Evolutionary conservation across 2,888 invertebrate genomes (phyloP), one percentile per base, ranked within the genome.

Genomic region (Eilema caniola): DNA sequence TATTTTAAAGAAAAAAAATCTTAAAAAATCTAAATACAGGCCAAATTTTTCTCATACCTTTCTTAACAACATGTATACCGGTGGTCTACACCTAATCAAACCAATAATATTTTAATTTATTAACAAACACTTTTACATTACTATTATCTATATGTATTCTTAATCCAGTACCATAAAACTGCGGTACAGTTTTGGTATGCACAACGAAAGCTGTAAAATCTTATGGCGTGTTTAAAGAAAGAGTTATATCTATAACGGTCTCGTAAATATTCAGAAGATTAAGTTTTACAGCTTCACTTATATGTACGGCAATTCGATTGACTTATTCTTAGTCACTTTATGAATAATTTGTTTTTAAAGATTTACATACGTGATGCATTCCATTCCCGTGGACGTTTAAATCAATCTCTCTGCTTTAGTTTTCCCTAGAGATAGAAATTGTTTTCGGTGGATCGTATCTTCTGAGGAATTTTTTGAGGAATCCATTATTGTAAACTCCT

Each of bases 121-220:
- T 57, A n/a, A 41, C 66, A 66, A 25, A 33, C 66, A 41, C 25
- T 41, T 60, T 28, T 66, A 60, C 61, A 61, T 66, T 24, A 37
- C 37, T 28, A 66, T 66, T 12, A 31, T 60, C 37, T 14, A n/a
- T 66, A 66, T 66, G 66, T 53, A 79, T 76, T 79, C 74, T 78
- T 71, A 78, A 78, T 70, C 76, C 78, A 71, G 64, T 62, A 68
- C 64, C 66, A 68, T 53, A 68, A 66, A 68, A 62, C 47, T 66
- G 62, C 73, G 77, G 66, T 69, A 78, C 57, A 72, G 47, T 60
- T 66, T 59, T 66, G 20, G 28, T 62, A 68, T 71, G 71, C 66
- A 76, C 71, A 66, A 78, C 68, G 68, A 71, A 75, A 73, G 67
- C 61, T 74, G 68, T 75, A 71, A 77, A 79, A 75, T 79, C 65